Evolutionary conservation across 1,140 invertebrate species (phyloP).

Genomic region (Lanistes nyassanus): DNA sequence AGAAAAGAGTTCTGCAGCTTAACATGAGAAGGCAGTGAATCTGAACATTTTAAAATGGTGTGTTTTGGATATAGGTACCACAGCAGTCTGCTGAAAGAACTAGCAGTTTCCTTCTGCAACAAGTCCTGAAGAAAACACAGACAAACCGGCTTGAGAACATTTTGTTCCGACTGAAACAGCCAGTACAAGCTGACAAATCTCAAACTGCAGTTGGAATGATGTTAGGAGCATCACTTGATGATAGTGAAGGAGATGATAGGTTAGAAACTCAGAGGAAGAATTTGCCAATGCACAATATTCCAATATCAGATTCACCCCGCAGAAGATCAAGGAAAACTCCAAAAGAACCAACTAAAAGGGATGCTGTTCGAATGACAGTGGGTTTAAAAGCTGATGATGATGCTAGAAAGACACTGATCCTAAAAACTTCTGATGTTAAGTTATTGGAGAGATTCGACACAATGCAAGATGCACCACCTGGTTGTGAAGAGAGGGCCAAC

Average conservation of each 20-base stretch:
- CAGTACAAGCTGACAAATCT: conserved; percentile 3
- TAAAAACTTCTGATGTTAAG: no score
- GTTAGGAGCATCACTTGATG: background rate
- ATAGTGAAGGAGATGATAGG: background rate
- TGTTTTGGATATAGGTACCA: background rate
- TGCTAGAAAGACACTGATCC: no score
- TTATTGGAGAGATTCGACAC: no score
- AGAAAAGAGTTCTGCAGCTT: background rate
- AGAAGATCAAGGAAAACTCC: background rate
- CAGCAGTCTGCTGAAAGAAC: background rate
- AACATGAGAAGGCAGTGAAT: background rate
- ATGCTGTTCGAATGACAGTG: no score
- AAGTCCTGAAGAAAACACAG: conserved; percentile 2
- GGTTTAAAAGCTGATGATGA: no score
- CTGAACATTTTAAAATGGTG: background rate
- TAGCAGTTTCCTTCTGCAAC: background rate
- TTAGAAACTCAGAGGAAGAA: no score
- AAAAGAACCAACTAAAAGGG: background rate
- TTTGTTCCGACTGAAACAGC: conserved; percentile 12
- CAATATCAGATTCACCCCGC: background rate
- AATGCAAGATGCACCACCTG: background rate
- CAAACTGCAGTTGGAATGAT: no score
- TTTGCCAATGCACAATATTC: background rate
- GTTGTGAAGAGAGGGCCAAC: background rate
- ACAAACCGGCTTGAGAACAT: conserved; percentile 22